Evolutionary conservation across 2,888 invertebrate genomes (phyloP), one percentile per base, ranked within the genome.

Genomic region (Prosapia bicincta): DNA sequence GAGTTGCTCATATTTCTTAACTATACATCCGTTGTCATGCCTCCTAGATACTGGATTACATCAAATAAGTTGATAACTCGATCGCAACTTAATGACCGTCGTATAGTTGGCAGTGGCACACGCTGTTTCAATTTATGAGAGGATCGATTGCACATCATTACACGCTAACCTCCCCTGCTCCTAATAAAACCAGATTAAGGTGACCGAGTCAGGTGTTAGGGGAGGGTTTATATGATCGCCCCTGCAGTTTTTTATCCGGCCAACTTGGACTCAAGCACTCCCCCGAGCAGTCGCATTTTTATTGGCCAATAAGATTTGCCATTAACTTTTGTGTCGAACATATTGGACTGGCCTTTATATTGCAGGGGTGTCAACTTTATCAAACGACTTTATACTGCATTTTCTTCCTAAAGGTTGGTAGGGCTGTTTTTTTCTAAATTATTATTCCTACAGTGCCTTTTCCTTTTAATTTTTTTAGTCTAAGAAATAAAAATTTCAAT

Each of bases 261-360:
- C 20, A 66, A 23, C 72, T 69, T 67, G 71, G 71, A 70, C 70
- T 66, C 67, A 67, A 28, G 72, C 65, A 54, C 30, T 65, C 72
- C 65, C 71, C 26, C 23, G 28, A 23, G 69, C 26, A 26, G 71
- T 15, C 68, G 32, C 75, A 70, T 71, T 71, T 70, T 74, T 74
- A 74, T 74, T 69, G 74, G 74, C 74, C 74, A 69, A 74, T 74
- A 74, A 69, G 74, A 74, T 24, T 68, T 30, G 74, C 26, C 74
- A 69, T 74, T 74, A 69, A 69, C 54, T 54, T 54, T 20, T 54
- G 54, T 54, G 54, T 54, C 54, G 54, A 54, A 54, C 54, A 54
- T 54, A 54, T 54, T 54, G 54, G 54, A 54, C 54, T 54, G n/a
- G 38, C 38, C 38, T 38, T 38, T 38, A 38, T 38, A 38, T 13